These are phyloP conservation scores for Gymnarchus niloticus DNA, from an alignment of 2,113 vertebrate species.

Conservation along the genomic window DNA sequence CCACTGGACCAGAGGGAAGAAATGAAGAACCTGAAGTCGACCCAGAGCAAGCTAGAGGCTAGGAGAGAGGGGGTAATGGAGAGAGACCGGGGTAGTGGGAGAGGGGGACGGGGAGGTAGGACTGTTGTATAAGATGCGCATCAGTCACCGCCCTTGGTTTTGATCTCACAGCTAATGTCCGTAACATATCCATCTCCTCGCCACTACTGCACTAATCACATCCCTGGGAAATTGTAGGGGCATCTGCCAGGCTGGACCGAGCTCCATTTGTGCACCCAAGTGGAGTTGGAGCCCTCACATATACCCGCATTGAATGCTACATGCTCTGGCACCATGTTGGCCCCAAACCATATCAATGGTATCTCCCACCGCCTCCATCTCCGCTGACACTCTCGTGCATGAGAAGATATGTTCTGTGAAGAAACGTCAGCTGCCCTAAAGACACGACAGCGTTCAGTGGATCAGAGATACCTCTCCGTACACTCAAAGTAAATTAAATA, in stretches of 20 bases:
- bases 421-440: neutral
- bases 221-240: constrained; percentile 20
- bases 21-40: constrained; percentile 59
- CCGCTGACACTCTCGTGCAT: neutral
- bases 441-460: neutral
- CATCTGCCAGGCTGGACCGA: neutral
- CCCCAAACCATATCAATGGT: neutral
- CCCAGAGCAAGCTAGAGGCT: constrained; percentile 65
- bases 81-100: neutral
- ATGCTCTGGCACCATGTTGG: neutral
- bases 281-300: constrained; percentile 22
- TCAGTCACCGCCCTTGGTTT: constrained; percentile 38
- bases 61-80: constrained; percentile 22
- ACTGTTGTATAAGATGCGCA: constrained; percentile 33
- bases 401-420: neutral
- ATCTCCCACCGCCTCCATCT: no score
- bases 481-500: neutral
- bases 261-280: neutral
- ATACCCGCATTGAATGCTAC: constrained; percentile 10
- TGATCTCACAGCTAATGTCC: constrained; percentile 35
- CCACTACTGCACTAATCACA: constrained; percentile 27
- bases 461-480: no score
- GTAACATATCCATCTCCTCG: constrained; percentile 29
- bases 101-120: constrained; percentile 23
- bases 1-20: constrained; percentile 64